Percentiles rank a stretch among this genome's conserved stretches.
Conservation (phyloP, 2,113 vertebrate species). For the Solea senegalensis region DNA sequence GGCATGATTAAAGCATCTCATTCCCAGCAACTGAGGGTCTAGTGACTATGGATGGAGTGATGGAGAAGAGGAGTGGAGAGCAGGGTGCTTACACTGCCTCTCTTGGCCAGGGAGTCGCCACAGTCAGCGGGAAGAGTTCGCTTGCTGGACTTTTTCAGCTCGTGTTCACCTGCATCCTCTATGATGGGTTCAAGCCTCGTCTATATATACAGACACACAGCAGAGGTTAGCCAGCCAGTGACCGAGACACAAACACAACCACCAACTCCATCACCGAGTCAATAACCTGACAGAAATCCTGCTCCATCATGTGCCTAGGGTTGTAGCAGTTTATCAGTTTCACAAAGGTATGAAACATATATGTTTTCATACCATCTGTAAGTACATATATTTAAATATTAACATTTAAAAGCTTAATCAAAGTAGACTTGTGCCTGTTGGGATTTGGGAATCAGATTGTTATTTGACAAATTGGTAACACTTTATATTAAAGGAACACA, state of each 20-base stretch:
- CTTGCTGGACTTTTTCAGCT: slow-evolving; percentile 99
- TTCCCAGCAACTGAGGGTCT: slow-evolving; percentile 19
- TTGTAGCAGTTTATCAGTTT: neutral
- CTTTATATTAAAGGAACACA: too few species aligned
- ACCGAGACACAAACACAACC: slow-evolving; percentile 26
- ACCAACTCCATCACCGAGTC: neutral
- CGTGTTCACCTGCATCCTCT: slow-evolving; percentile 96
- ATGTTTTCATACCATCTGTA: too few species aligned
- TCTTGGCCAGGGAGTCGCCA: slow-evolving; percentile 98
- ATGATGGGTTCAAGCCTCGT: slow-evolving; percentile 99
- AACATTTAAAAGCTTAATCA: too few species aligned
- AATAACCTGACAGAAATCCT: neutral
- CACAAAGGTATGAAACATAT: neutral
- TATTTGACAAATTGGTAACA: too few species aligned
- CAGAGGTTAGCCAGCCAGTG: slow-evolving; percentile 6
- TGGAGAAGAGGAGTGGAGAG: slow-evolving; percentile 76
- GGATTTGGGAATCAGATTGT: too few species aligned
- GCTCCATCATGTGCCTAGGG: neutral
- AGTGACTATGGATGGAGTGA: slow-evolving; percentile 45
- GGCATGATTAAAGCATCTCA: neutral
- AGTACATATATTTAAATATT: too few species aligned
- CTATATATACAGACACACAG: slow-evolving; percentile 86
- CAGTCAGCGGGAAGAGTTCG: slow-evolving; percentile 98
- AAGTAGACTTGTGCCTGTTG: too few species aligned
- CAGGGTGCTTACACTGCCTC: slow-evolving; percentile 96